phyloP scores from a whole-genome alignment of 2,797 vertebrate species.

The Cryptoblepharus egeriae region DNA sequence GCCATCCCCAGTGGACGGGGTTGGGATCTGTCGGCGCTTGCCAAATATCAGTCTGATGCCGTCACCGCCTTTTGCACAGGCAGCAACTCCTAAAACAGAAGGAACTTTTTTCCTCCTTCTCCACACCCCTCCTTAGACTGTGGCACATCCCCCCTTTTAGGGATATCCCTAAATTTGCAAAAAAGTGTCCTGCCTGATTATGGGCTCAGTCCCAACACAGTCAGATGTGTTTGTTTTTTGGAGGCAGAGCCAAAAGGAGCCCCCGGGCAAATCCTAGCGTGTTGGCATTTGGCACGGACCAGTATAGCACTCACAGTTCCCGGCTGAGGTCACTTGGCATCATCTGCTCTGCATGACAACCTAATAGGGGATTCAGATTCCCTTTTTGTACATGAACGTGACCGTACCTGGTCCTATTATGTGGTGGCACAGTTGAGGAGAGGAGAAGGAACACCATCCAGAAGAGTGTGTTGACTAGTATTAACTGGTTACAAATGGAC shows the following conservation, averaged over 20 bases:
- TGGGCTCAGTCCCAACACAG: background rate
- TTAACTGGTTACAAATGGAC: background rate
- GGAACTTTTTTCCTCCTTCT: constrained; percentile 2
- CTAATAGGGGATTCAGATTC: constrained; percentile 30
- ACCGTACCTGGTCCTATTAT: background rate
- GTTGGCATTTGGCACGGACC: constrained; percentile 44
- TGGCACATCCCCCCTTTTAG: background rate
- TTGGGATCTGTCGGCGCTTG: constrained; percentile 64
- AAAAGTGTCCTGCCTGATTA: background rate
- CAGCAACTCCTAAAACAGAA: constrained; percentile 53
- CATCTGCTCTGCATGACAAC: constrained; percentile 25
- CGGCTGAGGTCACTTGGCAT: background rate
- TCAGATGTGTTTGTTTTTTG: background rate
- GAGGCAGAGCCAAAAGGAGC: background rate
- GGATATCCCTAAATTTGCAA: background rate
- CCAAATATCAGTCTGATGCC: constrained; percentile 74
- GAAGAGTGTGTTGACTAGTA: background rate
- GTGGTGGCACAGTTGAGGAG: background rate
- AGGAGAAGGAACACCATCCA: background rate
- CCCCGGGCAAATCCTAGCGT: constrained; percentile 9
- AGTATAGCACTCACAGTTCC: constrained; percentile 46
- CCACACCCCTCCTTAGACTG: background rate
- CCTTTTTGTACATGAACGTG: constrained; percentile 47
- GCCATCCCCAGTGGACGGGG: constrained; percentile 66
- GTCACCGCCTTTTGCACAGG: constrained; percentile 69